A percentile compares a stretch with the other conserved stretches of the same genome.
phyloP scores from a whole-genome alignment of 1,140 invertebrate species.

The Venturia canescens region DNA sequence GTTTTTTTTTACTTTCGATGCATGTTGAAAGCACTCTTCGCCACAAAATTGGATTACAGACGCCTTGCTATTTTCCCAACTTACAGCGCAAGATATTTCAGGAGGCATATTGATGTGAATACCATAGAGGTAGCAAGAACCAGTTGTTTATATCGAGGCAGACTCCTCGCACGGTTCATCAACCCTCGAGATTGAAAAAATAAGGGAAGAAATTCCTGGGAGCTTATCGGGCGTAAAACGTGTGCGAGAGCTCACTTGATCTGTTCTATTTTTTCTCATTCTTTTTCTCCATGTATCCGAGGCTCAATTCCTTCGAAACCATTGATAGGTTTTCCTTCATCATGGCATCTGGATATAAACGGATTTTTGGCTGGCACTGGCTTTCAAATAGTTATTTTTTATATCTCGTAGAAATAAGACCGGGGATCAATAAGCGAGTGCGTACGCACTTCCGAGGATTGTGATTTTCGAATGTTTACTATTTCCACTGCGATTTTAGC shows the following conservation, averaged over 20 bases:
- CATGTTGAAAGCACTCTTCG: neutral
- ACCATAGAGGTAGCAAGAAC: neutral
- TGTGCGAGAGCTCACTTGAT: constrained; percentile 2
- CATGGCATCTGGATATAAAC: neutral
- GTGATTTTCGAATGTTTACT: neutral
- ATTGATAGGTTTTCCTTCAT: neutral
- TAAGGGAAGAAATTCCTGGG: constrained; percentile 22
- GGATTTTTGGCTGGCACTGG: neutral
- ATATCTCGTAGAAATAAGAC: neutral
- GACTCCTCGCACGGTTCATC: neutral
- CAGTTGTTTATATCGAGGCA: neutral
- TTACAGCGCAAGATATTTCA: neutral
- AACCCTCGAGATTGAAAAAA: constrained; percentile 42
- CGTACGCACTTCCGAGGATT: neutral
- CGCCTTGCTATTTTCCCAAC: constrained; percentile 1
- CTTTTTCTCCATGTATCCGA: neutral
- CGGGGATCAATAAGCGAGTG: neutral
- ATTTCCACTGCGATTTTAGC: neutral
- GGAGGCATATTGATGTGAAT: neutral
- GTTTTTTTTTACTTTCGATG: neutral
- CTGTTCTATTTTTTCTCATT: neutral
- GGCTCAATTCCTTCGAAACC: neutral
- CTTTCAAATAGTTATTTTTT: neutral
- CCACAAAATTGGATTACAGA: neutral
- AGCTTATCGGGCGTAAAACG: constrained; percentile 28